phyloP scores from a whole-genome alignment of 2,797 vertebrate genomes.

The Protonibea diacanthus region DNA sequence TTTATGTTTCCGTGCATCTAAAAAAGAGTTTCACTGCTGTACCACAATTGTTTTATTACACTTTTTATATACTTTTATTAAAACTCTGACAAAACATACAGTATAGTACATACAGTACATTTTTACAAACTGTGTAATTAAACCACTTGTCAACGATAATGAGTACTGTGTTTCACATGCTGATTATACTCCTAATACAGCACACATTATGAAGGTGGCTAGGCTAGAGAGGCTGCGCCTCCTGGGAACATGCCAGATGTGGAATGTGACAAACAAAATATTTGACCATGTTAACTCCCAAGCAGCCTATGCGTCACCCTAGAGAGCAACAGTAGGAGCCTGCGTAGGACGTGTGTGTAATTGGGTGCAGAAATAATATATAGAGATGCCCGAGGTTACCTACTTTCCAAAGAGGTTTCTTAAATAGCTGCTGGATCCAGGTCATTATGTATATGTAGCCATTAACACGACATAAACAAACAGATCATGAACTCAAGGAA shows the following conservation, averaged over 20 bases:
- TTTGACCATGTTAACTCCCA: constrained; percentile 5
- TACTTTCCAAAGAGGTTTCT: constrained; percentile 4
- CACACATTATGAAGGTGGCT: background rate
- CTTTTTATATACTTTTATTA: background rate
- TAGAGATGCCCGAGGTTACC: background rate
- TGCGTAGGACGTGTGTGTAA: background rate
- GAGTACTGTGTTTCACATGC: constrained; percentile 5
- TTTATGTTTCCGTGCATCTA: constrained; percentile 9
- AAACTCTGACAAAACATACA: background rate
- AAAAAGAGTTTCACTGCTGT: background rate
- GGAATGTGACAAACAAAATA: constrained; percentile 21
- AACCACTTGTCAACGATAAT: background rate
- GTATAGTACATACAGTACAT: background rate
- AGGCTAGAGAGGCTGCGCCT: background rate
- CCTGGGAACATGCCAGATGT: background rate
- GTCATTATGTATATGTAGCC: constrained; percentile 42
- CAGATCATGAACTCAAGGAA: constrained; percentile 15
- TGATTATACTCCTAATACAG: background rate
- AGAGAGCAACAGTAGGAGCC: background rate
- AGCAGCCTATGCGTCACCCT: background rate
- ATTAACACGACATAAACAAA: constrained; percentile 40
- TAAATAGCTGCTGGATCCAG: constrained; percentile 41
- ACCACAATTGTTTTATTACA: background rate
- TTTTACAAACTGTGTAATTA: background rate
- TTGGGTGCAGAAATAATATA: constrained; percentile 10